Base-by-base conservation (phyloP, 2,113 vertebrate species). In the Neotragus moschatus region DNA sequence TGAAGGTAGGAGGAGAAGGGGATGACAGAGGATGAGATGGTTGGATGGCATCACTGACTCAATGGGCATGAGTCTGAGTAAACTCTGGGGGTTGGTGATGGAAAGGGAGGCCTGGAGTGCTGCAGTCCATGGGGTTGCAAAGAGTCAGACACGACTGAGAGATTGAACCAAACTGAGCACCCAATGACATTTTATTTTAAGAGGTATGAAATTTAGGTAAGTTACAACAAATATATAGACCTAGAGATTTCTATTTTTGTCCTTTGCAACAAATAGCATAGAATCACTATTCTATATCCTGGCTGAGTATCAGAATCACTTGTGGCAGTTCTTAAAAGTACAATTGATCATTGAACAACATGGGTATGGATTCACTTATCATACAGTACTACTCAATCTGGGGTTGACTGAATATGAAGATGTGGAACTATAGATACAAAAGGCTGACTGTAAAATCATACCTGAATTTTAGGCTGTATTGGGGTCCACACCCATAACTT, bases 321-420 rank as follows among this genome's bases (percentile, higher is more conserved):
- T 88, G 61, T 88, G 47, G 23, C n/a, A 88, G 39, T 25, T 93
- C 61, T 94, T 96, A 84, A 87, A 91, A 91, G 63, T 58, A 51
- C 17, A 21, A 6, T 13, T 81, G 79, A 51, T 51, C 79, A 19
- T 51, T 81, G 47, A 81, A 81, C 17, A 49, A 81, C 79, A n/a
- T 6, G 6, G 19, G 10, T 51, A 19, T 7, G 30, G 47, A 12
- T 51, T 81, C 30, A 81, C 79, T 81, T 81, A 81, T 21, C 17
- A 49, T 51, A 51, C 47, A 81, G 79, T 81, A 81, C 30, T 81
- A 81, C 79, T 81, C 17, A 51, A 14, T 13, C 79, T 23, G 79
- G 17, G 30, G 17, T 81, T 81, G 79, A 51, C 30, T n/a, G 79
- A 81, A n/a, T 81, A 21, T n/a, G 30, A n/a, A 51, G 79, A 81